A percentile compares a stretch with the other conserved stretches of the same genome.
phyloP scores from a whole-genome alignment of 2,113 vertebrate genomes.

The Etia nguti region DNA sequence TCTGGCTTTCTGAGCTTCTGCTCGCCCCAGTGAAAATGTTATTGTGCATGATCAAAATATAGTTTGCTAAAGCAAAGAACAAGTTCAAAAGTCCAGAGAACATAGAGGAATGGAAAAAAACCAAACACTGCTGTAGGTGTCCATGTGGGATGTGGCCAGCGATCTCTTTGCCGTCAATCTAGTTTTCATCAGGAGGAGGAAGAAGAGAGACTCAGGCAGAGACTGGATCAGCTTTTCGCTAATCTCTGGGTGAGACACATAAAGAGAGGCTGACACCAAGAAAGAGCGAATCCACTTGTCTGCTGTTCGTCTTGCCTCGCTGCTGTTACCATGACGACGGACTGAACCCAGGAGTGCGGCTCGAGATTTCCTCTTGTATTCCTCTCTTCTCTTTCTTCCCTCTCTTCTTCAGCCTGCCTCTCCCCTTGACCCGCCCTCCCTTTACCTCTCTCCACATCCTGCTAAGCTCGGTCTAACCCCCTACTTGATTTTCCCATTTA shows the following conservation, averaged over 20 bases:
- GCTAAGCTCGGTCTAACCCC: background rate
- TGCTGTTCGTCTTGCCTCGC: slow-evolving; percentile 45
- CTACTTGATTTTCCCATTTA: background rate
- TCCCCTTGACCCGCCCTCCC: background rate
- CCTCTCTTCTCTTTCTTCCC: background rate
- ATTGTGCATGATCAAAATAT: background rate
- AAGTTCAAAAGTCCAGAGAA: background rate
- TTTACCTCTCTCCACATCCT: background rate
- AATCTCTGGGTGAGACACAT: slow-evolving; percentile 27
- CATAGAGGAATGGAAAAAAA: background rate
- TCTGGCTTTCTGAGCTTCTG: background rate
- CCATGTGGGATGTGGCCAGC: background rate
- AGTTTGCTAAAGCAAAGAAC: background rate
- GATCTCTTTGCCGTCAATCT: background rate
- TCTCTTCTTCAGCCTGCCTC: background rate
- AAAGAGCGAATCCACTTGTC: slow-evolving; percentile 19
- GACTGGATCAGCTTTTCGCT: slow-evolving; percentile 31
- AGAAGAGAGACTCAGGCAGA: background rate
- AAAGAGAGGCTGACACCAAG: background rate
- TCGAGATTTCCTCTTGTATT: slow-evolving; percentile 39
- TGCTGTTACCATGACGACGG: slow-evolving; percentile 73
- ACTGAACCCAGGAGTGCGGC: slow-evolving; percentile 17
- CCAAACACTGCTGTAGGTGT: background rate
- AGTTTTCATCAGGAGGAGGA: background rate
- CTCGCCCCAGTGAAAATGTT: background rate